Evolutionary conservation across 2,888 invertebrate species (phyloP).

Genomic region (Polydrusus cervinus): DNA sequence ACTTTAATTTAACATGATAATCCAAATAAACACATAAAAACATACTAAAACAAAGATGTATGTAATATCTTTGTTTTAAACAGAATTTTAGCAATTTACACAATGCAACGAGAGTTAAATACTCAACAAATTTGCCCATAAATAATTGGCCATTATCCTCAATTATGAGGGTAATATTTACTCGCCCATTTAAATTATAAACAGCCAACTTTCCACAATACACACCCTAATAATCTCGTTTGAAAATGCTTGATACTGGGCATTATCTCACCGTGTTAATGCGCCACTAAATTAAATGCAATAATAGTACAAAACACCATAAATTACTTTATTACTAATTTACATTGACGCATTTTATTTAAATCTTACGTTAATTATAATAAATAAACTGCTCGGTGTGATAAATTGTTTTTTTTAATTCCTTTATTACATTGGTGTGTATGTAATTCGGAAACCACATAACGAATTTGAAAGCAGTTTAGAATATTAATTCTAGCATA

Average conservation of each 20-base stretch:
- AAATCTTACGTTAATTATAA: no score
- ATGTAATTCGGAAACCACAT: no score
- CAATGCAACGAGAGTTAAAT: slow-evolving; percentile 35
- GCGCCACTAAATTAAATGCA: slow-evolving; percentile 32
- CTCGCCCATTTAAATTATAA: slow-evolving; percentile 51
- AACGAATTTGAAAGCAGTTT: no score
- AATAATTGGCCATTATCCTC: slow-evolving; percentile 53
- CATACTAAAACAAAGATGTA: no score
- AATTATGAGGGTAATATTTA: slow-evolving; percentile 41
- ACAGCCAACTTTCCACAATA: slow-evolving; percentile 50
- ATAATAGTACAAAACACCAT: slow-evolving; percentile 18
- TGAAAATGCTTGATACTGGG: slow-evolving; percentile 44
- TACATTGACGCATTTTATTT: no score
- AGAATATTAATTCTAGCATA: no score
- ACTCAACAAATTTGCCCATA: slow-evolving; percentile 47
- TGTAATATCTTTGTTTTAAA: slow-evolving; percentile 17
- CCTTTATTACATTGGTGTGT: no score
- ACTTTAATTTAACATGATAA: no score
- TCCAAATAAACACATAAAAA: no score
- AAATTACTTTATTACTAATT: no score
- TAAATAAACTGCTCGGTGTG: no score
- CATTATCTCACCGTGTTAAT: slow-evolving; percentile 49
- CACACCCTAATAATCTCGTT: slow-evolving; percentile 49
- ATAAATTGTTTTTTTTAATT: no score
- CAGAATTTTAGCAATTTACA: slow-evolving; percentile 28